Evolutionary conservation across 2,797 vertebrate genomes (phyloP), one percentile per base, ranked within the genome.

Genomic region (Hephaestus fuliginosus): DNA sequence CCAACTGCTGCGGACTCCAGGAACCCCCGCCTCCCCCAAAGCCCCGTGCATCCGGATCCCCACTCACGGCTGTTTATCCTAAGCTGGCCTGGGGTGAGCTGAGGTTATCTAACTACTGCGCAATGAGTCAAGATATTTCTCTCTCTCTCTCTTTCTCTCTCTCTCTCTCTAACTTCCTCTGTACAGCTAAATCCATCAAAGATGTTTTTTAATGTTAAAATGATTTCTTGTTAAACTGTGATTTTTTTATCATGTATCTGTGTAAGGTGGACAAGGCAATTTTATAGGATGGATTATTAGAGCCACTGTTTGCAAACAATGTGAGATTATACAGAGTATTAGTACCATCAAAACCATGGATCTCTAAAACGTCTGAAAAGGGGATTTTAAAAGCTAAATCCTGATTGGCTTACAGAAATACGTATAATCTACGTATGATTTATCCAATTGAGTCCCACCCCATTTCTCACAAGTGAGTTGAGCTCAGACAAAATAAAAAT

Each of bases 31-130:
- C 64, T 28, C 70, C 83, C 84, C 79, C 58, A 85, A 83, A 87
- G 85, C 81, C 78, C 75, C 14, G 20, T 53, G 75, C 80, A 89
- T 93, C 90, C 88, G 79, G 89, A 91, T 86, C 89, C 82, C 53
- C 66, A 20, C 81, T 86, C 82, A 86, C 63, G 90, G 81, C 91
- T 91, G 87, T 91, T 93, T 89, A 88, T 91, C 82, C 88, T 83
- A 72, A 86, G 82, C 76, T 80, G 88, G 87, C 89, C 87, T 4
- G 81, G 85, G 89, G 88, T 93, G 78, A 92, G 65, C 79, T 83
- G 85, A 89, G 93, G 89, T 93, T 91, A 91, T 91, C 89, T 77
- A 87, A 91, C 80, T 88, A 62, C 61, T 48, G 70, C 20, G 43
- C 78, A 8, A 49, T 81, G 83, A 91, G 73, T 83, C 81, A 69